Evolutionary conservation across 1,140 invertebrate genomes (phyloP), one percentile per base, ranked within the genome.

Genomic region (Leptopilina clavipes): DNA sequence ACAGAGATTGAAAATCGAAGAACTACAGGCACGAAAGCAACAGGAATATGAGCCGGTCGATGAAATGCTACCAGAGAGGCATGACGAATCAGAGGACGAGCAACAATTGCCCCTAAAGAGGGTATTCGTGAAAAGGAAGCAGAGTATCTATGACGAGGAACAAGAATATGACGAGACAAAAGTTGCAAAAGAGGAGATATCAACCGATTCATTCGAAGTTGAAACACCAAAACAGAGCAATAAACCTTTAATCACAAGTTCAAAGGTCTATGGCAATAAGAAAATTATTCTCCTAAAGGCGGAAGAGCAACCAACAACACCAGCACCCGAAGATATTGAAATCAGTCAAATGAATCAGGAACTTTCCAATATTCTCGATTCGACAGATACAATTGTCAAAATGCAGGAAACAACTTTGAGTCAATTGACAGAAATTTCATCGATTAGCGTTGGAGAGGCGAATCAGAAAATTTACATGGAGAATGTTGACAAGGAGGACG

Each of bases 131-230:
- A 91, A 91, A 48, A 83, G 89, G 70, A 91, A 91, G 71, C 88
- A 90, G 45, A 89, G 90, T 25, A 87, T 91, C 78, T 91, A 90
- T 14, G 90, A 91, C 11, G 90, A 91, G 54, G 90, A 89, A 37
- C 84, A 87, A 8, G 89, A 89, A 43, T 91, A 91, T 19, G 83
- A 86, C 37, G 88, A 90, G 6, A 80, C 82, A 14, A 76, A 83
- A 48, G 17, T 14, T 11, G 72, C 31, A n/a, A 48, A 76, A 18
- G 48, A 40, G 18, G 17, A 25, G 6, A 7, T 40, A 40, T 9
- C 22, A 74, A 12, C 1, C n/a, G 65, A 78, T 72, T 56, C 59
- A 11, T 76, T 70, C 9, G 77, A 80, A 0, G 37, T 48, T 11
- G 73, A 54, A 17, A 25, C 0, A 0, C 5, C 3, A 70, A 80